phyloP scores from a whole-genome alignment of 1,140 invertebrate genomes.

The Drosophila sucinea region DNA sequence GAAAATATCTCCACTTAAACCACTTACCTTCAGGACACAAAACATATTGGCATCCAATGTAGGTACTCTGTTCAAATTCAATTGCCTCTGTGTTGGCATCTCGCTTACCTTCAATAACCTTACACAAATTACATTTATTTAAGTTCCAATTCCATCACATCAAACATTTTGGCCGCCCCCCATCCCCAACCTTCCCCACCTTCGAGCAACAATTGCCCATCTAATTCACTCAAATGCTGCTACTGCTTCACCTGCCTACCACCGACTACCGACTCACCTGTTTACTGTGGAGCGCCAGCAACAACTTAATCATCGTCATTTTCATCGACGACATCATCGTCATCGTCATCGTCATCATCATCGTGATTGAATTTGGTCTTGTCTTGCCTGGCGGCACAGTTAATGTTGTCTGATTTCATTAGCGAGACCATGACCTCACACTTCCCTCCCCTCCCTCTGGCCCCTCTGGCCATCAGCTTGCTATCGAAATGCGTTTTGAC shows the following conservation, averaged over 20 bases:
- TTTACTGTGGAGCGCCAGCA: slow-evolving; percentile 17
- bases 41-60: slow-evolving; percentile 10
- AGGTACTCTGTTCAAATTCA: slow-evolving; percentile 35
- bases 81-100: slow-evolving; percentile 45
- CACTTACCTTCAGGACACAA: slow-evolving; percentile 14
- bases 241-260: background rate
- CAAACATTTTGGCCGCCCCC: slow-evolving; percentile 61
- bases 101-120: slow-evolving; percentile 62
- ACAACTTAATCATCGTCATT: slow-evolving; percentile 38
- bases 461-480: background rate
- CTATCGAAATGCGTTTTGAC: slow-evolving; percentile 55
- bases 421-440: slow-evolving; percentile 38
- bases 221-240: slow-evolving; percentile 66
- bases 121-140: slow-evolving; percentile 78
- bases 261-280: slow-evolving; percentile 44
- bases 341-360: slow-evolving; percentile 32
- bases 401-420: slow-evolving; percentile 81
- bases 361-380: slow-evolving; percentile 15
- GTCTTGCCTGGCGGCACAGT: slow-evolving; percentile 64
- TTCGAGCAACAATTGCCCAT: slow-evolving; percentile 74
- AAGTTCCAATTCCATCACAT: slow-evolving; percentile 79
- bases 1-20: background rate
- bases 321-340: slow-evolving; percentile 30
- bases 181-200: slow-evolving; percentile 25
- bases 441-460: background rate